Evolutionary conservation across 2,797 vertebrate species (phyloP), one percentile per base, ranked within the genome.

Genomic region (Amblyopsis hoosieri): DNA sequence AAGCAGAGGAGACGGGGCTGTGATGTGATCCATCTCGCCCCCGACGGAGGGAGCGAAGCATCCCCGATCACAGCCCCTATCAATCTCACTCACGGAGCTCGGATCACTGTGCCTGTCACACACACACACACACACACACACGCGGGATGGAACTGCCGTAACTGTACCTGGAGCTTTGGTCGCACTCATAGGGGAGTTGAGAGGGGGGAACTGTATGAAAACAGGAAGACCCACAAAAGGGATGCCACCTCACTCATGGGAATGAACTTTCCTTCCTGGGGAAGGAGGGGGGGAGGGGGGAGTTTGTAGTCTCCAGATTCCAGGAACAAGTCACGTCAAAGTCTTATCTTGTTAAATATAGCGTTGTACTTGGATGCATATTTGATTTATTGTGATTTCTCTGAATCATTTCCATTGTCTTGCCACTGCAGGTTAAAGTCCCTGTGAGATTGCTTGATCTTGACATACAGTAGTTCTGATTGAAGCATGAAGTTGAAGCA

Each of bases 61-160:
- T 91, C 91, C 91, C 91, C 90, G 91, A 93, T 93, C 92, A 91
- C 87, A 91, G 90, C 85, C 75, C 80, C 81, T 90, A 92, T 92
- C 91, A 91, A 92, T 93, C 92, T 92, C 91, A 91, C 91, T 92
- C 90, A 91, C 87, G 89, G 88, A 75, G 89, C 77, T 85, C 82
- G 84, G 87, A 91, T 91, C 91, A 88, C 89, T 75, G 79, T 78
- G 60, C 82, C 86, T 90, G 91, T 91, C 91, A 91, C 81, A 83
- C 79, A 69, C 15, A 50, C 14, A 19, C 56, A 14, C n/a, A 62
- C 54, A 58, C 53, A 17, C 62, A 64, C 57, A 17, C 47, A 83
- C 83, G 79, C 77, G 74, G 76, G 69, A 73, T 45, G 78, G 71
- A 81, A 90, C 86, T 90, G 86, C 85, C 86, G 85, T 42, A 42